These are phyloP conservation scores for Octodon degus DNA, from an alignment of 2,113 vertebrate species.

Conservation along the genomic window DNA sequence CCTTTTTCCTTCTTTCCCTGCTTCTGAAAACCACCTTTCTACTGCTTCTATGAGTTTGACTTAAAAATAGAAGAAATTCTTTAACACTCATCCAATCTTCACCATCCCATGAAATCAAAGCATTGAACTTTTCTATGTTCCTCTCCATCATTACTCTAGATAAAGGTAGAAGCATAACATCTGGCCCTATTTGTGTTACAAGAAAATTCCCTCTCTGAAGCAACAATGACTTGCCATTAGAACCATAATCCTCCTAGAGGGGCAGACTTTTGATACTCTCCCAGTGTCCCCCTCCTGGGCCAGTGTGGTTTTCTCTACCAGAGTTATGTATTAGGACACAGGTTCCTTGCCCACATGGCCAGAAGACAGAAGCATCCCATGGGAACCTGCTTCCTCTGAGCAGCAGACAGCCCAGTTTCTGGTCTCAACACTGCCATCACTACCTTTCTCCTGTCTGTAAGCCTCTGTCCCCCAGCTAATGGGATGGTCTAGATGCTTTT, in stretches of 20 bases:
- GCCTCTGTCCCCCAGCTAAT: not conserved
- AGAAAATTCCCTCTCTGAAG: not conserved
- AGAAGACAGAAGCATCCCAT: not conserved
- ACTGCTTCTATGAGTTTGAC: not conserved
- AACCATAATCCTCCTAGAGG: not conserved
- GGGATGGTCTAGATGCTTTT: not conserved
- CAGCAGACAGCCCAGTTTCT: not conserved
- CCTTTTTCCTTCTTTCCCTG: too few species aligned
- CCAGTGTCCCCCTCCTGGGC: not conserved
- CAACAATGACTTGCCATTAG: not conserved
- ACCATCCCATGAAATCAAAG: not conserved
- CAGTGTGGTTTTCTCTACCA: not conserved
- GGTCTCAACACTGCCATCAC: not conserved
- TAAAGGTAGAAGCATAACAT: not conserved
- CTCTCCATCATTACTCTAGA: not conserved
- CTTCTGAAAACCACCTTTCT: not conserved
- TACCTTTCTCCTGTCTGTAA: not conserved
- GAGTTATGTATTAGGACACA: accelerated
- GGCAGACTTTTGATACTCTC: not conserved
- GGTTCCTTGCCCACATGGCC: accelerated
- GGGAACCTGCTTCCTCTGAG: not conserved
- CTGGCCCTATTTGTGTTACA: not conserved
- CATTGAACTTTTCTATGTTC: not conserved
- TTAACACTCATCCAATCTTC: not conserved
- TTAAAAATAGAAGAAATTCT: not conserved